Percentiles rank a stretch among this genome's conserved stretches.
Conservation (phyloP, 2,113 vertebrate genomes). For the Mirounga angustirostris region DNA sequence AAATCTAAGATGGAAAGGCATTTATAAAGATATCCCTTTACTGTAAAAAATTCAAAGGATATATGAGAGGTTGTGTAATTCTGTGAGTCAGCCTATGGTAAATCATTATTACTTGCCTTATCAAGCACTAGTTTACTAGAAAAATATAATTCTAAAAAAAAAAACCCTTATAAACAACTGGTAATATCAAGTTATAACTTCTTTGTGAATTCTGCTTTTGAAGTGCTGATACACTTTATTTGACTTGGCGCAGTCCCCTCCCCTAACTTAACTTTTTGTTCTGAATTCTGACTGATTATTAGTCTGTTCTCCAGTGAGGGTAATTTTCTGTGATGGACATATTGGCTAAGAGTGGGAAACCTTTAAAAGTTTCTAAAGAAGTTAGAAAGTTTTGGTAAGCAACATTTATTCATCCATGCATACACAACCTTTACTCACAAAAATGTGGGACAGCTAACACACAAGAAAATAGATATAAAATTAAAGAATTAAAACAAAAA, state of each 20-base stretch:
- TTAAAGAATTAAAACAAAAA: neutral
- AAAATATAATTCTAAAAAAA: neutral
- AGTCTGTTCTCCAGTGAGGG: neutral
- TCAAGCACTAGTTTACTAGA: neutral
- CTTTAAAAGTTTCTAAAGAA: neutral
- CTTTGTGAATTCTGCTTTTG: neutral
- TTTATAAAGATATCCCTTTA: neutral
- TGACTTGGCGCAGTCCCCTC: neutral
- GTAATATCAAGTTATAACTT: neutral
- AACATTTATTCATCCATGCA: neutral
- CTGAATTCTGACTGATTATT: neutral
- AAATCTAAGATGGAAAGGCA: neutral
- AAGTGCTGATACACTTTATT: neutral
- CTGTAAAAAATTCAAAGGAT: neutral
- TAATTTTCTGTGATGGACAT: conserved; percentile 4
- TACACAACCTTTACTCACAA: neutral
- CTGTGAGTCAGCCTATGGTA: neutral
- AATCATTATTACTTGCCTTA: neutral
- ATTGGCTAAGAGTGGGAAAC: neutral
- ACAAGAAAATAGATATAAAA: conserved; percentile 2
- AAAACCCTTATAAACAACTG: neutral
- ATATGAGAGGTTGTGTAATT: neutral
- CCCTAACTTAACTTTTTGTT: neutral
- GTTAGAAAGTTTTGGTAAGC: neutral
- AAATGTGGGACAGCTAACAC: neutral